Percentiles rank a stretch among this genome's conserved stretches.
These are phyloP conservation scores for Galerucella nymphaeae DNA, from an alignment of 2,888 invertebrate species.

Conservation along the genomic window DNA sequence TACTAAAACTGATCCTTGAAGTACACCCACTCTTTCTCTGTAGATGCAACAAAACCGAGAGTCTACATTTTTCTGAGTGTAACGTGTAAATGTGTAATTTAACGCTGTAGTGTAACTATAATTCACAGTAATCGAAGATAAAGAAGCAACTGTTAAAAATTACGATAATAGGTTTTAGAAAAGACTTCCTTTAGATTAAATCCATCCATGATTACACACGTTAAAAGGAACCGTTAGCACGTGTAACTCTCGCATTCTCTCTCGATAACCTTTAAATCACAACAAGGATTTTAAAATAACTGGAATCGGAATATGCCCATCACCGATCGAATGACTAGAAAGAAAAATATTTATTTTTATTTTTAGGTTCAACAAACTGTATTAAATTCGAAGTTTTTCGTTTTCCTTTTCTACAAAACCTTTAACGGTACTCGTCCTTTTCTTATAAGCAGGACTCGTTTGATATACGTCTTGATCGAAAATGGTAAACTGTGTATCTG, in stretches of 20 bases:
- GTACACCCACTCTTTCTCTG: too few species aligned
- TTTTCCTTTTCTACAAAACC: neutral
- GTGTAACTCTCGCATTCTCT: slow-evolving; percentile 30
- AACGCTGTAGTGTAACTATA: neutral
- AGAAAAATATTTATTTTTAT: too few species aligned
- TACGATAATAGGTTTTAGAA: neutral
- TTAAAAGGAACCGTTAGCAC: slow-evolving; percentile 43
- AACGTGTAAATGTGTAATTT: neutral
- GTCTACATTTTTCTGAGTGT: neutral
- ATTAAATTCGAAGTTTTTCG: too few species aligned
- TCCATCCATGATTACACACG: neutral
- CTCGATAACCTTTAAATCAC: slow-evolving; percentile 31
- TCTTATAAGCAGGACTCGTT: slow-evolving; percentile 8
- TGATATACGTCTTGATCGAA: neutral
- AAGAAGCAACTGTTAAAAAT: slow-evolving; percentile 7
- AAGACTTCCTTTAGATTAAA: slow-evolving; percentile 11
- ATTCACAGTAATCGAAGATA: slow-evolving; percentile 8
- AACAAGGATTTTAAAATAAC: slow-evolving; percentile 10
- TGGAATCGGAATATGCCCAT: neutral
- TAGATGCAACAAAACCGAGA: too few species aligned
- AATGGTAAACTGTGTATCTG: slow-evolving; percentile 12
- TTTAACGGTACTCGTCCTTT: neutral
- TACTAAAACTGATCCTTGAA: too few species aligned
- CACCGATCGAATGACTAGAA: neutral
- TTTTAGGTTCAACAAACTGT: too few species aligned